Percentiles rank a stretch among this genome's conserved stretches.
Conservation (phyloP, 1,140 invertebrate species). For the Drosophila lacertosa region DNA sequence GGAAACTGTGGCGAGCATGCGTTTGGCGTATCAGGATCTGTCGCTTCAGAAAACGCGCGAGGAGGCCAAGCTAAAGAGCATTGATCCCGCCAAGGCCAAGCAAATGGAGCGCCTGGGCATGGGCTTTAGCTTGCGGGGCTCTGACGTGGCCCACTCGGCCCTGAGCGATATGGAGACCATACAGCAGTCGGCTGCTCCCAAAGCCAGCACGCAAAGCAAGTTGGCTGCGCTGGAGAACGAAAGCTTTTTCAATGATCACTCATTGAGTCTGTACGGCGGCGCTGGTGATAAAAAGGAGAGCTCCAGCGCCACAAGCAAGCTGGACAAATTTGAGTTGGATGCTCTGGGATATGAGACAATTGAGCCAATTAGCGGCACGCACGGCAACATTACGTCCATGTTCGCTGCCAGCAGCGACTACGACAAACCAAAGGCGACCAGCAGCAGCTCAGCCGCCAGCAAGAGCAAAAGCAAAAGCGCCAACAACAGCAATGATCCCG, state of each 20-base stretch:
- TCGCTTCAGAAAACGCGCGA: conserved; percentile 91
- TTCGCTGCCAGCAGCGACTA: conserved; percentile 57
- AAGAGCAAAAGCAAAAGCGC: conserved; percentile 48
- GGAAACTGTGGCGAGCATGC: conserved; percentile 89
- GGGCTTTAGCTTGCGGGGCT: conserved; percentile 85
- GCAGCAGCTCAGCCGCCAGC: conserved; percentile 1
- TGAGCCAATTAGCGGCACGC: conserved; percentile 73
- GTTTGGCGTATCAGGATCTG: conserved; percentile 95
- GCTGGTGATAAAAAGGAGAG: conserved; percentile 58
- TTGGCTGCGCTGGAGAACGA: conserved; percentile 61
- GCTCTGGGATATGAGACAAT: conserved; percentile 82
- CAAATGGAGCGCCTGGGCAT: conserved; percentile 97
- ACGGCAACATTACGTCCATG: conserved; percentile 82
- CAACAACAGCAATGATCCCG: conserved; percentile 49
- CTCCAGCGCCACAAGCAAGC: conserved; percentile 43
- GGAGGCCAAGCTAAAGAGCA: conserved; percentile 90
- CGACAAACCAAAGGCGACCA: conserved; percentile 53
- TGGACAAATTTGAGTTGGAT: conserved; percentile 76
- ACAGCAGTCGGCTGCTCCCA: conserved; percentile 87
- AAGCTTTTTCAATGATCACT: conserved; percentile 84
- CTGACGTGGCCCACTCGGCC: conserved; percentile 95
- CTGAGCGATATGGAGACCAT: conserved; percentile 96
- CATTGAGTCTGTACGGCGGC: conserved; percentile 60
- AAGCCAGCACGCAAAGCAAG: conserved; percentile 47
- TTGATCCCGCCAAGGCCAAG: conserved; percentile 94